Base-by-base conservation (phyloP, 1,140 invertebrate species). In the Vollenhovia emeryi region DNA sequence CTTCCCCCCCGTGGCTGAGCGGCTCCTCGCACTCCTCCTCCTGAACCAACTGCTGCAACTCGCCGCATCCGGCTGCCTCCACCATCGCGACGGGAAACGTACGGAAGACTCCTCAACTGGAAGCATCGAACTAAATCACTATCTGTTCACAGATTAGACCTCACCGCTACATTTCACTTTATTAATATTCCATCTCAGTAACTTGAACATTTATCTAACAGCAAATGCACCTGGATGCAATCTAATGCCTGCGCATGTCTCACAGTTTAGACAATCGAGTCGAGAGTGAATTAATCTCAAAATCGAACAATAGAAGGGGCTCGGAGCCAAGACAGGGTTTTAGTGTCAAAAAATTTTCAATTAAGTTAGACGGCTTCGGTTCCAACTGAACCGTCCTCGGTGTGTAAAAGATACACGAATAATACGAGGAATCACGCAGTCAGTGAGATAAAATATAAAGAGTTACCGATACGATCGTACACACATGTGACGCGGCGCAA, bases 21-120 rank as follows among this genome's bases (percentile, higher is more conserved):
- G 91, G 91, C 76, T 94, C 94, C 18, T 95, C 93, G 0, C 89
- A 88, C 84, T 94, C 93, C 36, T 95, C 94, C 69, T 94, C 93
- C 33, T 93, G 93, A 11, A 95, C 94, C n/a, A 95, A 75, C 64
- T 94, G 94, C 52, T 94, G 94, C 15, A 95, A 60, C 84, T 95
- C 94, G 21, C 92, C 91, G 45, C 91, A 93, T 30, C 89, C 89
- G 52, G 93, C 91, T 43, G 84, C 87, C 74, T 94, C 94, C 48
- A 90, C 92, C 94, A 94, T 94, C n/a, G 76, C 82, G 24, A 79
- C 21, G 11, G 45, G 5, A 45, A 86, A 68, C 50, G 11, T 71
- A 21, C 2, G 15, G 18, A 48, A 52, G 43, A 45, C 40, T 60
- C 18, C 8, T 5, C 55, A 3, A 33, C 33, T 62, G 2, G 30